phyloP scores from a whole-genome alignment of 2,797 vertebrate species.

The Meriones psammophilus region DNA sequence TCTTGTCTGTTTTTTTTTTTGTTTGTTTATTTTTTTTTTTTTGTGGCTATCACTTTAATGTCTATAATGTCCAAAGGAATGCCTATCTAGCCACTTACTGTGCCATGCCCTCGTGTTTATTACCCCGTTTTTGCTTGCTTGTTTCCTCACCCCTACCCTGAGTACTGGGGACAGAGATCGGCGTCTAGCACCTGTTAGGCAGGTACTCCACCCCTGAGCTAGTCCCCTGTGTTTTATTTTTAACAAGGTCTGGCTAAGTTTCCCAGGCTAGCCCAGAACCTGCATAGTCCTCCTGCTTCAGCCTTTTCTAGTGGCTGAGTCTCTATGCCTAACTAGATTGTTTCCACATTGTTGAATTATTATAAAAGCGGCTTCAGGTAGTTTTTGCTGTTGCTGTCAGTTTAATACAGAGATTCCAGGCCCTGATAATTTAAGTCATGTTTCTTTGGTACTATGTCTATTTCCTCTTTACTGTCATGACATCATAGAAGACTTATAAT shows the following conservation, averaged over 20 bases:
- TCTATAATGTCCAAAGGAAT: neutral
- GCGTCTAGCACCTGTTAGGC: neutral
- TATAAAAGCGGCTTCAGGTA: neutral
- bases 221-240: neutral
- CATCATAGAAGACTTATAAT: constrained; percentile 49
- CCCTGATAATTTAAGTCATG: neutral
- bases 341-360: neutral
- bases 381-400: neutral
- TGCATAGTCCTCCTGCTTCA: neutral
- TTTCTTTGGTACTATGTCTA: neutral
- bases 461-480: constrained; percentile 44
- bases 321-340: neutral
- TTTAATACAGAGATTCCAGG: neutral
- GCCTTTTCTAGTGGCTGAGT: neutral
- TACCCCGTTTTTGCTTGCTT: neutral
- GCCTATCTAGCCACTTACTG: neutral
- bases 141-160: neutral
- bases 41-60: neutral
- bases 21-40: constrained; percentile 22
- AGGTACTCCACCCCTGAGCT: neutral
- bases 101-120: neutral
- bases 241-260: neutral
- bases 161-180: neutral
- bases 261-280: neutral
- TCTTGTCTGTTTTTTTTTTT: constrained; percentile 46